Conservation (phyloP, 2,888 invertebrate species). For the Eupithecia subumbrata region DNA sequence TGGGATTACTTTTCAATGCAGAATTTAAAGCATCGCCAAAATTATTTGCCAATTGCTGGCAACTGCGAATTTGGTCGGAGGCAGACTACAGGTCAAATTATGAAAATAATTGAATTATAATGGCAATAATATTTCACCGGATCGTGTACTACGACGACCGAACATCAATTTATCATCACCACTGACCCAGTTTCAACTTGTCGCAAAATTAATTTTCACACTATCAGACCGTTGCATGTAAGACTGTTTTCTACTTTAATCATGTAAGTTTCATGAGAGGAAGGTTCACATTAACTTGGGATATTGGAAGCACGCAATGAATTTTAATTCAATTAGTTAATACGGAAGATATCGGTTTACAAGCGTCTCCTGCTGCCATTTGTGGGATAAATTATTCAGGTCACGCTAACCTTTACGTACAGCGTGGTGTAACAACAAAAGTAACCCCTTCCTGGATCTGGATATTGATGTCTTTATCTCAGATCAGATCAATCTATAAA, state of each 20-base stretch:
- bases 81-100: slow-evolving; percentile 14
- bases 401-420: slow-evolving; percentile 54
- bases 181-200: slow-evolving; percentile 26
- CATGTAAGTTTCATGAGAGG: slow-evolving; percentile 38
- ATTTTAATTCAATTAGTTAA: slow-evolving; percentile 64
- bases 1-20: background rate
- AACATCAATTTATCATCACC: slow-evolving; percentile 23
- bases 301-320: slow-evolving; percentile 57
- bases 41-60: background rate
- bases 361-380: slow-evolving; percentile 55
- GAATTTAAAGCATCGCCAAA: background rate
- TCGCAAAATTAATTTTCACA: slow-evolving; percentile 30
- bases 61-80: slow-evolving; percentile 3
- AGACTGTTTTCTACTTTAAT: slow-evolving; percentile 21
- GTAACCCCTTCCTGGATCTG: slow-evolving; percentile 19
- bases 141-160: slow-evolving; percentile 13
- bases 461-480: slow-evolving; percentile 13
- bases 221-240: slow-evolving; percentile 22
- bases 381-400: slow-evolving; percentile 63
- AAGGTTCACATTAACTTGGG: slow-evolving; percentile 47
- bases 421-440: slow-evolving; percentile 25
- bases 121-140: slow-evolving; percentile 22
- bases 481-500: background rate
- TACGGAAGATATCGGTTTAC: slow-evolving; percentile 62
- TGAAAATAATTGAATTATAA: slow-evolving; percentile 25